Evolutionary conservation across 2,797 vertebrate species (phyloP).

Genomic region (Rhinella marina): DNA sequence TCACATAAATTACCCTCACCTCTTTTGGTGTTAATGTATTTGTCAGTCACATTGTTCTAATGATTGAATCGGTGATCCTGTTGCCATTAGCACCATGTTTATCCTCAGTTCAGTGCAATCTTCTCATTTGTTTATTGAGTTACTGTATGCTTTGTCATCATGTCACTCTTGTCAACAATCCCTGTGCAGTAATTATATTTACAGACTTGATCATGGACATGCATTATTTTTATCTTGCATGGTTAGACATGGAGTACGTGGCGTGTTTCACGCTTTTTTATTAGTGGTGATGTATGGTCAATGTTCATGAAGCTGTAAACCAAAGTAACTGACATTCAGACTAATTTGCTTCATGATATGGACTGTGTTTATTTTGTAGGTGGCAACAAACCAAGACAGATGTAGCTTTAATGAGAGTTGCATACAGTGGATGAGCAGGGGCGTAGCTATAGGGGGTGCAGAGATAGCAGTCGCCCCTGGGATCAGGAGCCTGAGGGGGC

Average conservation of each 20-base stretch:
- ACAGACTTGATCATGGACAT: background rate
- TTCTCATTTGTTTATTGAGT: background rate
- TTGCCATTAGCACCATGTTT: background rate
- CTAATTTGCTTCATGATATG: slow-evolving; percentile 16
- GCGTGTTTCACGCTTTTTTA: slow-evolving; percentile 1
- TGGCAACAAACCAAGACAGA: background rate
- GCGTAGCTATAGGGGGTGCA: too few species aligned
- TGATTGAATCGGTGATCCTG: background rate
- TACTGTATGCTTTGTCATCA: background rate
- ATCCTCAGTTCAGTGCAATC: background rate
- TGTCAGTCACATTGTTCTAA: background rate
- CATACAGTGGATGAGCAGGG: background rate
- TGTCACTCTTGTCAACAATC: background rate
- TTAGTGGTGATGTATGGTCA: slow-evolving; percentile 7
- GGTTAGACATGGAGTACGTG: background rate
- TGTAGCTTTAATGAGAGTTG: background rate
- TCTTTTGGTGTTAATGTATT: background rate
- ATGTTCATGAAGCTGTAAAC: slow-evolving; percentile 9
- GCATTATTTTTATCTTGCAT: slow-evolving; percentile 15
- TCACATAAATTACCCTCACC: background rate
- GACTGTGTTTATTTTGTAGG: background rate
- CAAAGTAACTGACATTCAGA: slow-evolving; percentile 29
- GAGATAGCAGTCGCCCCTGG: too few species aligned
- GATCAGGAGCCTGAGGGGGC: too few species aligned
- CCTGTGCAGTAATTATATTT: background rate